Base-by-base conservation (phyloP, 2,888 invertebrate genomes). In the Aleiodes leptofemur region DNA sequence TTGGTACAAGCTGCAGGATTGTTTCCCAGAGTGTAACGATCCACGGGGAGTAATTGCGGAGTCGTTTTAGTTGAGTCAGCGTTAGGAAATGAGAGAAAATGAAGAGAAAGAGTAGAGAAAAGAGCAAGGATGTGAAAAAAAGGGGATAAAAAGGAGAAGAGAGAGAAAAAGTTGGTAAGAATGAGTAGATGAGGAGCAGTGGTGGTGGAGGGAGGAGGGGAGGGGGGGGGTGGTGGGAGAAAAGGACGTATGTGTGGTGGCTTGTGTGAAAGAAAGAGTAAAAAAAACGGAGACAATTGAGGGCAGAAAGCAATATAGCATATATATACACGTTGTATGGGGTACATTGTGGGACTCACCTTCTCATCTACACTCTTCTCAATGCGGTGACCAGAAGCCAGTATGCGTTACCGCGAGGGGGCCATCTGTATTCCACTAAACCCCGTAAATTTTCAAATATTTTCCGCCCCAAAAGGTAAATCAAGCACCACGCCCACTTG, bases 381-480 rank as follows among this genome's bases (percentile, higher is more conserved):
- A 50, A 38, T 55, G 61, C 48, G 11, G 69, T 16, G 57, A 29
- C 43, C 56, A 51, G 11, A 23, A 43, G 59, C n/a, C 53, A 34
- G 34, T 69, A 29, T 57, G 56, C 23, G 56, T 31, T 48, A 76
- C 73, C 69, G 48, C 72, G 72, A 31, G 76, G 51, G 70, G 72
- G 74, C 80, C 75, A 79, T 78, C 79, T 77, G 79, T 80, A 80
- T 80, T 79, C 79, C 74, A 77, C 72, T 77, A 79, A 74, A 82
- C 77, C 77, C 82, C 83, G 85, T 87, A 86, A 87, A 86, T 87
- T 87, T 85, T 84, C 83, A 81, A 87, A 87, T 86, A 86, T 87
- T 84, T 86, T 85, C 83, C 84, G 79, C 80, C 81, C 82, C 77
- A 79, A 81, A 43, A 43, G 82, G 84, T 84, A 85, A 86, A 84